Conservation (phyloP, 2,888 invertebrate genomes). For the Ellobium chinense region DNA sequence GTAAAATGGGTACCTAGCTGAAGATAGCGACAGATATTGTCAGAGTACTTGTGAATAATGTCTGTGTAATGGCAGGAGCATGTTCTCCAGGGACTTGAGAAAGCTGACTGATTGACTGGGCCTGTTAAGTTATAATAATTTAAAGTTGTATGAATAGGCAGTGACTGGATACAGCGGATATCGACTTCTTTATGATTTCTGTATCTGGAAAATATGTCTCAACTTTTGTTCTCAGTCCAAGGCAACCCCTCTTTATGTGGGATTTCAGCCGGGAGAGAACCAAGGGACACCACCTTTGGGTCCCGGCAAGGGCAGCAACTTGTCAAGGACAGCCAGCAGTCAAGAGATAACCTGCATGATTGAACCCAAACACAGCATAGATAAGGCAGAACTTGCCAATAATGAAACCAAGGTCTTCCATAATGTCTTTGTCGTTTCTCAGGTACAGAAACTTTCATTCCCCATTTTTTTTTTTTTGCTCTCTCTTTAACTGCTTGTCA, state of each 20-base stretch:
- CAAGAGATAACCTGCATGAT: background rate
- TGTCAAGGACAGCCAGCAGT: background rate
- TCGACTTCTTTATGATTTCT: too few species aligned
- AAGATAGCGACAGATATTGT: too few species aligned
- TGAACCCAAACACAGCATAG: slow-evolving; percentile 7
- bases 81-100: too few species aligned
- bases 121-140: too few species aligned
- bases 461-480: background rate
- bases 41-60: too few species aligned
- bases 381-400: background rate
- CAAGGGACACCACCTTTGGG: background rate
- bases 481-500: background rate
- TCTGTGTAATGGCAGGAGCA: too few species aligned
- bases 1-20: too few species aligned
- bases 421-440: slow-evolving; percentile 39
- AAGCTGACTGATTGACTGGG: too few species aligned
- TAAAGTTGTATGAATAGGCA: too few species aligned
- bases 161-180: too few species aligned
- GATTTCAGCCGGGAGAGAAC: background rate
- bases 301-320: background rate
- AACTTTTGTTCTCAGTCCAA: slow-evolving; percentile 4
- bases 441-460: too few species aligned
- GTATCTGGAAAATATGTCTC: too few species aligned
- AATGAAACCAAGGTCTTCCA: slow-evolving; percentile 41
- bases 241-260: background rate